Percentiles rank a stretch among this genome's conserved stretches.
Conservation (phyloP, 2,797 vertebrate genomes). For the Myotis pilosus region DNA sequence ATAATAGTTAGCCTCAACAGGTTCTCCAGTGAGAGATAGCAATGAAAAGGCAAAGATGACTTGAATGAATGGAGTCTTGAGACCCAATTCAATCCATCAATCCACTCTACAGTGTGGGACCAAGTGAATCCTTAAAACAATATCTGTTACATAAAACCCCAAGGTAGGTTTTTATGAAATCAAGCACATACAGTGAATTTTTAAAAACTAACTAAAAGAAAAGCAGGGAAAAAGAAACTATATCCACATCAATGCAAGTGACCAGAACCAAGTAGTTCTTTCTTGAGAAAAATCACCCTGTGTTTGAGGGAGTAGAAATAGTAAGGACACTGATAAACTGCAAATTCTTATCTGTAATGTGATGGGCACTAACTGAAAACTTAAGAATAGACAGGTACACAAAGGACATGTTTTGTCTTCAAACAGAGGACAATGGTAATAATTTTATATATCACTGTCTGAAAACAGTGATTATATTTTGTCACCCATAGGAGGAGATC, state of each 20-base stretch:
- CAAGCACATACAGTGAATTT: neutral
- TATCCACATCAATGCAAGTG: neutral
- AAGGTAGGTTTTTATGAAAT: neutral
- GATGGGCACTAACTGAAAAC: neutral
- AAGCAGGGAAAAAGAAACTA: neutral
- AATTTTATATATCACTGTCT: neutral
- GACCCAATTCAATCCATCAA: neutral
- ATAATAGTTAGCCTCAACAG: neutral
- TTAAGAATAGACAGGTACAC: neutral
- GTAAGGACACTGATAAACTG: neutral
- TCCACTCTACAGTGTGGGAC: neutral
- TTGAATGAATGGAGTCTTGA: neutral
- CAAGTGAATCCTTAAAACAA: neutral
- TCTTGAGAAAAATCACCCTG: neutral
- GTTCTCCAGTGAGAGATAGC: neutral
- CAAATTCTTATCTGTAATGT: neutral
- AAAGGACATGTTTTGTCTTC: neutral
- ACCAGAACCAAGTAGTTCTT: neutral
- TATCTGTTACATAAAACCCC: neutral
- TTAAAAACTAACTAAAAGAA: neutral
- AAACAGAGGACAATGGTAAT: slow-evolving; percentile 5
- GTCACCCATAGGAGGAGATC: neutral
- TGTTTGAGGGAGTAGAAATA: neutral
- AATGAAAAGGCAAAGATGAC: neutral
- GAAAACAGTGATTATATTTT: slow-evolving; percentile 9